Conservation (phyloP, 2,797 vertebrate genomes). For the Phrynocephalus forsythii region DNA sequence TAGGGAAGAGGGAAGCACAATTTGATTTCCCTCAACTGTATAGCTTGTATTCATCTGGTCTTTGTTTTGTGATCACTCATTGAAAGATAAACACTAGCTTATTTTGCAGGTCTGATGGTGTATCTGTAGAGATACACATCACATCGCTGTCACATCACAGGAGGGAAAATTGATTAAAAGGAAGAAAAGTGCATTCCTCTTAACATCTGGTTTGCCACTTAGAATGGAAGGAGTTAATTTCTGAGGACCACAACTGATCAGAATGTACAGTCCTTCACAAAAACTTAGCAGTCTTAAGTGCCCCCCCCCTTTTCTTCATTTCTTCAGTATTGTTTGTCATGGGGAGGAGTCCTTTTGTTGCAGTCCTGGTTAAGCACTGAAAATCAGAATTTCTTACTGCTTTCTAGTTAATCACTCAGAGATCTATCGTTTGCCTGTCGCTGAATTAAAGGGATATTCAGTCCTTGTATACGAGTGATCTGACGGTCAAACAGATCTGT, state of each 20-base stretch:
- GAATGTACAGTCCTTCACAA: background rate
- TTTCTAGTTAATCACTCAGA: background rate
- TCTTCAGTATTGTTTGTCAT: background rate
- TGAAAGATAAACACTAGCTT: too few species aligned
- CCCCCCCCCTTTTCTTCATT: background rate
- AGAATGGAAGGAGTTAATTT: background rate
- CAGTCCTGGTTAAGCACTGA: background rate
- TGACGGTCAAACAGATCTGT: background rate
- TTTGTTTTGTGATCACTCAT: too few species aligned
- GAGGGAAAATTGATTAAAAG: too few species aligned
- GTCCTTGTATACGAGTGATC: background rate
- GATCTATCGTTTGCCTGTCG: background rate
- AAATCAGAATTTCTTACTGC: background rate
- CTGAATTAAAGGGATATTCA: background rate
- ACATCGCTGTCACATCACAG: too few species aligned
- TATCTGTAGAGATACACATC: too few species aligned
- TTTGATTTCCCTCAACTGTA: too few species aligned
- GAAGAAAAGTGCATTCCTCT: too few species aligned
- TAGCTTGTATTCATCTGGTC: too few species aligned
- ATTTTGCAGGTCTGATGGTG: too few species aligned
- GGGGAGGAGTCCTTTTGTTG: background rate
- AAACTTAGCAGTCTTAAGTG: background rate
- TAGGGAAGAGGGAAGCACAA: background rate
- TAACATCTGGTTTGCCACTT: background rate
- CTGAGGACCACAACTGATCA: background rate